These are phyloP conservation scores for Saimiri boliviensis DNA, from an alignment of 2,113 vertebrate genomes.

Conservation along the genomic window DNA sequence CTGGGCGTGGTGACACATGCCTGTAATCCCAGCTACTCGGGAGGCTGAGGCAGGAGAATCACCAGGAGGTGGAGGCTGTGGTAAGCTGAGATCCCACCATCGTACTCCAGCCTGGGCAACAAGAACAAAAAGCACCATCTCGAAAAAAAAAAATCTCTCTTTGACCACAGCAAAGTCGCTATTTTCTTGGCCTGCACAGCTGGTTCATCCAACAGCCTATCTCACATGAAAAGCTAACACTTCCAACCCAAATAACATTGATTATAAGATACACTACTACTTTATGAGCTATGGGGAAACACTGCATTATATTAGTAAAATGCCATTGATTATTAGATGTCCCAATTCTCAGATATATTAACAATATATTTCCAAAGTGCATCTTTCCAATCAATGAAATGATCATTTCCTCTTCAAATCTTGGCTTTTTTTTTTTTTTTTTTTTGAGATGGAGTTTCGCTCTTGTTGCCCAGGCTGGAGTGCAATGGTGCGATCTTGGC, in stretches of 20 bases:
- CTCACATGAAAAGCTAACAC: neutral
- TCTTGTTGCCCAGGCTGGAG: neutral
- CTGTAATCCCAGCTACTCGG: too few species aligned
- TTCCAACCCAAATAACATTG: neutral
- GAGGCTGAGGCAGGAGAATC: too few species aligned
- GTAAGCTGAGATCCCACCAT: too few species aligned
- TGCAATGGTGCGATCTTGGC: neutral
- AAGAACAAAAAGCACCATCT: too few species aligned
- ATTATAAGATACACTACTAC: neutral
- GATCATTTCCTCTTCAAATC: conserved; percentile 18
- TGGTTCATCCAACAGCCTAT: neutral
- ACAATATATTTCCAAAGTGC: conserved; percentile 27
- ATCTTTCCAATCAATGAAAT: conserved; percentile 40
- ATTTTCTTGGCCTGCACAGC: neutral
- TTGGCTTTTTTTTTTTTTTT: conserved; percentile 34
- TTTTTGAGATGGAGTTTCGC: neutral
- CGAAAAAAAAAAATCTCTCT: neutral
- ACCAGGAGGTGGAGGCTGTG: too few species aligned
- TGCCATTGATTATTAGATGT: neutral
- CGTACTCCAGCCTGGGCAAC: too few species aligned
- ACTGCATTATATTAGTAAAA: neutral
- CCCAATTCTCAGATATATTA: neutral
- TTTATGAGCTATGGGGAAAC: conserved; percentile 5
- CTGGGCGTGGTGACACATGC: too few species aligned
- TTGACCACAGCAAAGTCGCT: neutral